Evolutionary conservation across 2,888 invertebrate species (phyloP).

Genomic region (Scotopteryx bipunctaria): DNA sequence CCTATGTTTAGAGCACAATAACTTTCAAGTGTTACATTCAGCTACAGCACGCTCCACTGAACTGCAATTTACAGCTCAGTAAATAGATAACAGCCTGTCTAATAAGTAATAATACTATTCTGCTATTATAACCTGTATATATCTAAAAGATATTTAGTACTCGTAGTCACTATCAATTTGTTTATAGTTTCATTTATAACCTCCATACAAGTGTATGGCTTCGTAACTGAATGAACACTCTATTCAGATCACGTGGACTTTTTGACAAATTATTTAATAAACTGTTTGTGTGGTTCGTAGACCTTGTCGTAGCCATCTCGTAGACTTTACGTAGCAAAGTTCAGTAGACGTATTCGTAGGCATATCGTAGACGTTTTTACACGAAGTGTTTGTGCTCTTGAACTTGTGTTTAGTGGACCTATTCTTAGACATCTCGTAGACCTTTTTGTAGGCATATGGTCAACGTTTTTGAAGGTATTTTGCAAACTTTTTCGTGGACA

Average conservation of each 20-base stretch:
- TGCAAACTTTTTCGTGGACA: neutral
- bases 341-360: neutral
- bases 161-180: too few species aligned
- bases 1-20: conserved; percentile 1
- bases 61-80: conserved; percentile 9
- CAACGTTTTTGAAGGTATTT: neutral
- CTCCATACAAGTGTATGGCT: too few species aligned
- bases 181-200: too few species aligned
- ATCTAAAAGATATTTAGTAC: too few species aligned
- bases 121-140: too few species aligned
- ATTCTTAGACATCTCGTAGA: neutral
- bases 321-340: neutral
- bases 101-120: conserved; percentile 3
- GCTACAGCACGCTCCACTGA: conserved; percentile 13
- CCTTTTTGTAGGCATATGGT: neutral
- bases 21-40: conserved; percentile 4
- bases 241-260: too few species aligned
- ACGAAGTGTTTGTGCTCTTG: too few species aligned
- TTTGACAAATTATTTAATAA: too few species aligned
- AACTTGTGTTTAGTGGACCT: too few species aligned
- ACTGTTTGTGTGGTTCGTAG: neutral
- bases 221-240: too few species aligned
- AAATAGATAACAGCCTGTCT: conserved; percentile 10
- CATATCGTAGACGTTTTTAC: too few species aligned
- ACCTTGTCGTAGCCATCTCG: neutral